phyloP scores from a whole-genome alignment of 2,888 invertebrate genomes.

The Hymenopus coronatus region DNA sequence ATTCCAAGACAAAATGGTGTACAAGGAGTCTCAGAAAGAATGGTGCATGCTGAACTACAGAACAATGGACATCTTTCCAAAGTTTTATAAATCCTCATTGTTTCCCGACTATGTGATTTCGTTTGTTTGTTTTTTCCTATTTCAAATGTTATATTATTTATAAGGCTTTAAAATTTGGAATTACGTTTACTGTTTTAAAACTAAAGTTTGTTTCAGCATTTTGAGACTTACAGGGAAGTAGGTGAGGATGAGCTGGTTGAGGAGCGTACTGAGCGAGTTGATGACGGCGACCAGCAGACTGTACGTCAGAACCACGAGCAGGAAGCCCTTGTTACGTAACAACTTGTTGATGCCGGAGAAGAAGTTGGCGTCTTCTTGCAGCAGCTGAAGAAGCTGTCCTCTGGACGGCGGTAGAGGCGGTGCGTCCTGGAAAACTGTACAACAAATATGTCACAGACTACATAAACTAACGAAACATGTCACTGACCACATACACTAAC shows the following conservation, averaged over 20 bases:
- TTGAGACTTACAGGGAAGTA: constrained; percentile 73
- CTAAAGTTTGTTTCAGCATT: not conserved
- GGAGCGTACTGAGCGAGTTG: constrained; percentile 92
- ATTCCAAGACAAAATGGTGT: too few species aligned
- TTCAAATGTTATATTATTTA: too few species aligned
- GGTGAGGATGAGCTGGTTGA: constrained; percentile 81
- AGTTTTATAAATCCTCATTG: too few species aligned
- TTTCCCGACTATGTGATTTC: too few species aligned
- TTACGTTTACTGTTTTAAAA: too few species aligned
- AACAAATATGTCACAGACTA: not conserved
- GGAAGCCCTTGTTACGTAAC: constrained; percentile 73
- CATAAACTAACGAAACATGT: too few species aligned
- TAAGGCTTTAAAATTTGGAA: too few species aligned
- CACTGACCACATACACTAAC: too few species aligned
- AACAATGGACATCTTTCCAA: too few species aligned
- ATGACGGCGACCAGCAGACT: constrained; percentile 95
- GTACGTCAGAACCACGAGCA: constrained; percentile 80
- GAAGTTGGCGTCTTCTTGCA: constrained; percentile 46
- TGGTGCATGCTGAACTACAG: too few species aligned
- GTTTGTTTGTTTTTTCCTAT: too few species aligned
- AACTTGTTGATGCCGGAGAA: constrained; percentile 65
- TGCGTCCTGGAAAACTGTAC: constrained; percentile 82
- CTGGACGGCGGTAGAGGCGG: constrained; percentile 88
- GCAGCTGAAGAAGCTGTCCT: constrained; percentile 63
- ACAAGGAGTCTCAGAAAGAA: too few species aligned